Evolutionary conservation across 2,888 invertebrate species (phyloP).

Genomic region (Spatulosminthurus flaviceps): DNA sequence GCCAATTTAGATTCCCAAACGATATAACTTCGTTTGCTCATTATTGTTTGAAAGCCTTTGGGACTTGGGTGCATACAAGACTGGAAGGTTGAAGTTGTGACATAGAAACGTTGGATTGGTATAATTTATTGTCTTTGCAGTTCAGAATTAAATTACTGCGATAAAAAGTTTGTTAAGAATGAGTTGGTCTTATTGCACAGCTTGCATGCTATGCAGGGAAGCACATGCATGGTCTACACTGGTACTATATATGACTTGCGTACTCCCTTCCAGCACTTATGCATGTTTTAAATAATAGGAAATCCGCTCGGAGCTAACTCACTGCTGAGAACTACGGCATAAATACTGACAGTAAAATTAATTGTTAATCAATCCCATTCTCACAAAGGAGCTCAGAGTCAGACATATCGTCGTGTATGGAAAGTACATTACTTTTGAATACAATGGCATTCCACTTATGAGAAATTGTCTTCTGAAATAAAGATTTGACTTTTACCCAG

Average conservation of each 20-base stretch:
- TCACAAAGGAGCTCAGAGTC: background rate
- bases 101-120: too few species aligned
- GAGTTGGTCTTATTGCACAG: background rate
- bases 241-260: too few species aligned
- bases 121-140: slow-evolving; percentile 11
- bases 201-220: background rate
- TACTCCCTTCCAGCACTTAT: background rate
- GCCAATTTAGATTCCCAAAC: too few species aligned
- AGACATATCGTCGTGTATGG: too few species aligned
- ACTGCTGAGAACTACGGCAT: background rate
- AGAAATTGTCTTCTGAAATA: background rate
- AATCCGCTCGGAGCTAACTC: background rate
- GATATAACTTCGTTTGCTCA: too few species aligned
- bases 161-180: slow-evolving; percentile 2
- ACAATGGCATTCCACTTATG: background rate
- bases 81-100: too few species aligned
- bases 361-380: background rate
- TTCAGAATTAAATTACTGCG: slow-evolving; percentile 13
- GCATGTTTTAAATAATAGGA: background rate
- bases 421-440: too few species aligned
- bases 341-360: slow-evolving; percentile 8
- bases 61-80: too few species aligned
- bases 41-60: too few species aligned
- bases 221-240: too few species aligned
- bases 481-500: slow-evolving; percentile 2